phyloP scores from a whole-genome alignment of 2,888 invertebrate genomes.

The Trichogramma dendrolimi region DNA sequence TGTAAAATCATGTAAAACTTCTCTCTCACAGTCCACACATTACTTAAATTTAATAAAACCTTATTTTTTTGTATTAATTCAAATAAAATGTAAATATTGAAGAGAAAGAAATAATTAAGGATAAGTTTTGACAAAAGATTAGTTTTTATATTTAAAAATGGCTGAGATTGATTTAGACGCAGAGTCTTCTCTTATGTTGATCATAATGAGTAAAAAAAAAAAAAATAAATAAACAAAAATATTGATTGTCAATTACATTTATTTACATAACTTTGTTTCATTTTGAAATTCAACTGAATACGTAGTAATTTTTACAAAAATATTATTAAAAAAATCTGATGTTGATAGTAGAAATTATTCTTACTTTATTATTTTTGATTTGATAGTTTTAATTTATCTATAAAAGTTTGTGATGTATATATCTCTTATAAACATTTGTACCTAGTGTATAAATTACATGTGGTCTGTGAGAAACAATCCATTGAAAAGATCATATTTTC shows the following conservation, averaged over 20 bases:
- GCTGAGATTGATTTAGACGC: too few relatives aligned
- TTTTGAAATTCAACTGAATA: too few relatives aligned
- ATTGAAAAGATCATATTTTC: slow-evolving; percentile 27
- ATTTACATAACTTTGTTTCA: too few relatives aligned
- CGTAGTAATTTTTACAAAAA: too few relatives aligned
- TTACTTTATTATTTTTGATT: slow-evolving; percentile 11
- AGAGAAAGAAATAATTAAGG: too few relatives aligned
- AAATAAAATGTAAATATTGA: not conserved
- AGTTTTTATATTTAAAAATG: too few relatives aligned
- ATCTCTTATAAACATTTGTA: slow-evolving; percentile 17
- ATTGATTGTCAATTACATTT: too few relatives aligned
- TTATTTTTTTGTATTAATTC: slow-evolving; percentile 21
- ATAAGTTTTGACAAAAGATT: too few relatives aligned
- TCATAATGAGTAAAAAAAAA: too few relatives aligned
- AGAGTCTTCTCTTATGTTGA: too few relatives aligned
- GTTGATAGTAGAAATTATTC: not conserved
- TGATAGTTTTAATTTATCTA: slow-evolving; percentile 14
- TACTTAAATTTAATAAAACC: slow-evolving; percentile 19
- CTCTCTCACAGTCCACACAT: slow-evolving; percentile 25
- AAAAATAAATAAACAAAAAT: too few relatives aligned
- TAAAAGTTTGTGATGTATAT: slow-evolving; percentile 19
- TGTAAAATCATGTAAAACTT: slow-evolving; percentile 24
- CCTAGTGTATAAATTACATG: slow-evolving; percentile 21
- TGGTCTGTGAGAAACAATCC: slow-evolving; percentile 23
- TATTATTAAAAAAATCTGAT: too few relatives aligned